Evolutionary conservation across 2,113 vertebrate genomes (phyloP), one percentile per base, ranked within the genome.

Genomic region (Erythrolamprus reginae): DNA sequence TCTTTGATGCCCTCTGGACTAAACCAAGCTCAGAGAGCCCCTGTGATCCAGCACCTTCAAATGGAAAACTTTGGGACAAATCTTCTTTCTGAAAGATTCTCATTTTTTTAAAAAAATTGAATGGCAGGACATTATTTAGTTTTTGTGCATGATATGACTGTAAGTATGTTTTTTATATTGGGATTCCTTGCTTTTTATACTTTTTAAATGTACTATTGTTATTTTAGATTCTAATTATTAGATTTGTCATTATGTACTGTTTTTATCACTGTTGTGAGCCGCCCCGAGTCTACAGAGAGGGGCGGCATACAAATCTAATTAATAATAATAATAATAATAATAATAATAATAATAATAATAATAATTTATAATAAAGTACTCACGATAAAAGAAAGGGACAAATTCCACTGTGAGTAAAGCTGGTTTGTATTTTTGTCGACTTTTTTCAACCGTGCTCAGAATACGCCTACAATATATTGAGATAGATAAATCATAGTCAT

Each of bases 341-440:
- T n/a, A n/a, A n/a, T n/a, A n/a, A n/a, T n/a, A n/a, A n/a, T n/a
- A n/a, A n/a, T n/a, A n/a, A n/a, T n/a, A n/a, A n/a, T n/a, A n/a
- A n/a, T n/a, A n/a, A n/a, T n/a, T n/a, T n/a, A 53, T 82, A n/a
- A 15, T 28, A 50, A 58, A 10, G 33, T 96, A 99, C 99, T 98
- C 96, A 99, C 99, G 99, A 94, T 99, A 99, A 97, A 99, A 99
- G 96, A 99, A 99, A 92, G 99, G 99, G 90, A 99, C 97, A 95
- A 99, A 99, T 92, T 99, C 99, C 82, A 99, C 98, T 10, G 99
- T 99, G 91, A 99, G 99, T 12, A 97, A 97, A 89, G 99, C 99
- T 52, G 99, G 98, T 93, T 99, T 99, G 95, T 98, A 98, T 93
- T 99, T 99, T 97, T 99, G 98, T 96, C 99, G 98, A 97, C 98